Base-by-base conservation (phyloP, 2,888 invertebrate species). In the Aphrophora alni region DNA sequence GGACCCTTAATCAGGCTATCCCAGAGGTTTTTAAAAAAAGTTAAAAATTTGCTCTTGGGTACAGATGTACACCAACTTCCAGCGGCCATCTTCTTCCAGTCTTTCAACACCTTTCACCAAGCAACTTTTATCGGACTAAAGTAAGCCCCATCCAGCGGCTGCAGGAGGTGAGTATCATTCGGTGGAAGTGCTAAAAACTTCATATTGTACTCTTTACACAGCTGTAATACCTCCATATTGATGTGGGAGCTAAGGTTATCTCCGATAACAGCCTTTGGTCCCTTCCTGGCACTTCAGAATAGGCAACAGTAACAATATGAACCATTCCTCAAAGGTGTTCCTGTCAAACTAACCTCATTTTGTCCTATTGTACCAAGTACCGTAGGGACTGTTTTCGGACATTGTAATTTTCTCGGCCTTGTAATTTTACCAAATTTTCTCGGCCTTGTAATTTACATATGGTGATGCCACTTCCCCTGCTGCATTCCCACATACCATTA, bases 371-470 rank as follows among this genome's bases (percentile, higher is more conserved):
- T 88, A 89, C 5, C 87, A 70, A 80, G 86, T 70, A 75, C 86
- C 83, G 75, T 75, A 24, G 17, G 88, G 88, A 14, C 89, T 89
- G 73, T 87, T 86, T 82, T 84, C 83, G 4, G 84, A 89, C 8
- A 86, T 86, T 70, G 86, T 88, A n/a, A 89, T 44, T 80, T 87
- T 77, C 78, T 85, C 84, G 1, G 88, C 85, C 84, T 89, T 89
- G 83, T 89, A 89, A 0, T 88, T 87, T 12, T n/a, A 82, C 84
- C 87, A 88, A n/a, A 89, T 44, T 80, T 87, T 77, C 78, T 85
- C 84, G 1, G 88, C 85, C 84, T 89, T 89, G 83, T 89, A 89
- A 0, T 88, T 87, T 12, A 88, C 87, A 82, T 88, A 89, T 26
- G 85, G 85, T 7, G 88, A 88, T 25, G 88, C 83, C 2, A 88